Percentiles rank a stretch among this genome's conserved stretches.
phyloP scores from a whole-genome alignment of 2,113 vertebrate species.

The Pyrgilauda ruficollis region DNA sequence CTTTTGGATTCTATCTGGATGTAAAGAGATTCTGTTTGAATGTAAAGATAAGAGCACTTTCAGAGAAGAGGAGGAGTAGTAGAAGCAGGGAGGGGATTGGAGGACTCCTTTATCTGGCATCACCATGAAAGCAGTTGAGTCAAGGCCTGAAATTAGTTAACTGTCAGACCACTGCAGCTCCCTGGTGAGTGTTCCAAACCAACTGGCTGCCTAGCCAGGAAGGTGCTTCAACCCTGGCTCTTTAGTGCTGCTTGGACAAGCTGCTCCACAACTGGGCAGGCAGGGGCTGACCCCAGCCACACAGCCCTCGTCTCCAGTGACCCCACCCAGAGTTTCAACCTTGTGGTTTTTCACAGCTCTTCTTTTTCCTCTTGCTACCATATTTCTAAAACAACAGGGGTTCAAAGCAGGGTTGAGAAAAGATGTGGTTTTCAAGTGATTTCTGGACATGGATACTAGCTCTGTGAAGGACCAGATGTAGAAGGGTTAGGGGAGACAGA shows the following conservation, averaged over 20 bases:
- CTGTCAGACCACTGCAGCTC: fast-evolving
- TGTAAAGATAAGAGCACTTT: background rate
- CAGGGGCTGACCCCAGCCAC: background rate
- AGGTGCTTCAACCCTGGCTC: background rate
- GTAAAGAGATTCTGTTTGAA: background rate
- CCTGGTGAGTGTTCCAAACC: background rate
- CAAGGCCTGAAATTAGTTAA: background rate
- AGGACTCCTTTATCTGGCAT: background rate
- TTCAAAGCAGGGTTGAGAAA: background rate
- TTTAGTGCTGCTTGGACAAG: background rate
- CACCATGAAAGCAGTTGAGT: background rate
- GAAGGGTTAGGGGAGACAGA: background rate
- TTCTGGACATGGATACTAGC: background rate
- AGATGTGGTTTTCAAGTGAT: background rate
- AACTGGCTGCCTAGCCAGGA: background rate
- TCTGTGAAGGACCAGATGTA: background rate
- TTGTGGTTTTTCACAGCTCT: background rate
- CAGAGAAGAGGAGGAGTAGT: background rate
- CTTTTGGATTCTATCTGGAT: background rate
- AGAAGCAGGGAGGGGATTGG: background rate
- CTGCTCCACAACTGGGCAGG: background rate
- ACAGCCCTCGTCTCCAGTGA: background rate
- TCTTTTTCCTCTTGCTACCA: background rate
- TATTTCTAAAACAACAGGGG: background rate
- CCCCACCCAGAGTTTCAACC: background rate